Percentiles rank a stretch among this genome's conserved stretches.
These are phyloP conservation scores for Xestia xanthographa DNA, from an alignment of 2,888 invertebrate genomes.

Conservation along the genomic window DNA sequence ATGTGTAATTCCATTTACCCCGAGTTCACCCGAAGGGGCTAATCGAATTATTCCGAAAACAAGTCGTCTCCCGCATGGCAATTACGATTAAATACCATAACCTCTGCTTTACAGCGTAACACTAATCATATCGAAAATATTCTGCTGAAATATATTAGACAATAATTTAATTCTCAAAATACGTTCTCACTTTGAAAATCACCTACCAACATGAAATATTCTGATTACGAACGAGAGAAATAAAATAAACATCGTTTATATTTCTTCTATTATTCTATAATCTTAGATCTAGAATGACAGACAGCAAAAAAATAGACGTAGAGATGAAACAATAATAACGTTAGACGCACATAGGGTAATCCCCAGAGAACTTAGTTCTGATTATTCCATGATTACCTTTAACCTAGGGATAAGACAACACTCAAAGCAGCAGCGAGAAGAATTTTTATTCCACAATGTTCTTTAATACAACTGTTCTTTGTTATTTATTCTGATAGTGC, in stretches of 20 bases:
- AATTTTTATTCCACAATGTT: slow-evolving; percentile 40
- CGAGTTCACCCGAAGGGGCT: slow-evolving; percentile 45
- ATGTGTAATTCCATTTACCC: slow-evolving; percentile 51
- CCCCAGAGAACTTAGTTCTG: slow-evolving; percentile 41
- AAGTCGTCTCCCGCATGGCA: slow-evolving; percentile 74
- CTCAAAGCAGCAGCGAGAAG: slow-evolving; percentile 70
- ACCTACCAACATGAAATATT: slow-evolving; percentile 76
- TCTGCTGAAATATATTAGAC: slow-evolving; percentile 84
- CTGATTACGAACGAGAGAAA: slow-evolving; percentile 54
- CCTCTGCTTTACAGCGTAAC: slow-evolving; percentile 84
- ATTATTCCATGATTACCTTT: slow-evolving; percentile 61
- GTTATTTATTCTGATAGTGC: slow-evolving; percentile 28
- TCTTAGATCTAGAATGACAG: slow-evolving; percentile 50
- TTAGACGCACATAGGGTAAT: slow-evolving; percentile 34
- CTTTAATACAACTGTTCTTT: slow-evolving; percentile 24
- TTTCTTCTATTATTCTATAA: slow-evolving; percentile 37
- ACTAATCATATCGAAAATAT: slow-evolving; percentile 88
- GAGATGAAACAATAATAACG: slow-evolving; percentile 29
- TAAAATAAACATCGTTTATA: slow-evolving; percentile 20
- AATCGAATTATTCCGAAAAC: slow-evolving; percentile 57
- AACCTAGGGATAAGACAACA: slow-evolving; percentile 71
- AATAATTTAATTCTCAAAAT: slow-evolving; percentile 85
- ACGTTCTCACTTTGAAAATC: slow-evolving; percentile 78
- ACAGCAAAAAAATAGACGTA: slow-evolving; percentile 30
- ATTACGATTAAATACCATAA: slow-evolving; percentile 84